Percentiles rank a stretch among this genome's conserved stretches.
Conservation (phyloP, 2,888 invertebrate genomes). For the Pammene fasciana region DNA sequence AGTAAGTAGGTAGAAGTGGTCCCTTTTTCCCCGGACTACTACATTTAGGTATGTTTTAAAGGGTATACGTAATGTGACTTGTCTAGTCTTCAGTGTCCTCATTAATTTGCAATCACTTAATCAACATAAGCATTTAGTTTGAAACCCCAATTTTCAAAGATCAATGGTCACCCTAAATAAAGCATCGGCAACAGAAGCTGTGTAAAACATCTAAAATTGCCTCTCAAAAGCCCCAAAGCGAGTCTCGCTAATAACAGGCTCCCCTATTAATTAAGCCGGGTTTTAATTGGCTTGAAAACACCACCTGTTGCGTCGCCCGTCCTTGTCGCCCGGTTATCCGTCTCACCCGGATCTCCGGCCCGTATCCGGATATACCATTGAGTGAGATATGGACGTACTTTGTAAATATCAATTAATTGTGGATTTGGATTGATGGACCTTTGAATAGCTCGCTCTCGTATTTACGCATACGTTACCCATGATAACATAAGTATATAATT, state of each 20-base stretch:
- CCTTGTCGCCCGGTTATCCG: constrained; percentile 61
- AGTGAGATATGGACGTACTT: constrained; percentile 66
- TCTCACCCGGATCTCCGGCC: constrained; percentile 64
- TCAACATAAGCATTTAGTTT: constrained; percentile 1
- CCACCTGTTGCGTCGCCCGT: constrained; percentile 77
- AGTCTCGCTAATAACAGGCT: constrained; percentile 78
- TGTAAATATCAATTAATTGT: constrained; percentile 57
- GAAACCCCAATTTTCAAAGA: constrained; percentile 2
- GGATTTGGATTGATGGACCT: no score
- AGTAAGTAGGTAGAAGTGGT: no score
- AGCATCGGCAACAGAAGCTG: background rate
- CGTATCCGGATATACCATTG: constrained; percentile 76
- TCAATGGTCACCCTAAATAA: constrained; percentile 7
- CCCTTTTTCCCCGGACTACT: no score
- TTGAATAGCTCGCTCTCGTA: no score
- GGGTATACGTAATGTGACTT: no score
- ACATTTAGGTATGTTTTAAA: no score
- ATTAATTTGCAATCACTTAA: background rate
- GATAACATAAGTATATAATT: no score
- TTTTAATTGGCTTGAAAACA: constrained; percentile 81
- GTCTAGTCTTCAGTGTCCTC: background rate
- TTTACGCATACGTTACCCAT: no score
- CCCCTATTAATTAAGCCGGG: constrained; percentile 81
- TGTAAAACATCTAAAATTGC: constrained; percentile 54
- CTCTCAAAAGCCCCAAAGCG: constrained; percentile 70